These are phyloP conservation scores for Austrolebias charrua DNA, from an alignment of 2,797 vertebrate genomes.

Conservation along the genomic window DNA sequence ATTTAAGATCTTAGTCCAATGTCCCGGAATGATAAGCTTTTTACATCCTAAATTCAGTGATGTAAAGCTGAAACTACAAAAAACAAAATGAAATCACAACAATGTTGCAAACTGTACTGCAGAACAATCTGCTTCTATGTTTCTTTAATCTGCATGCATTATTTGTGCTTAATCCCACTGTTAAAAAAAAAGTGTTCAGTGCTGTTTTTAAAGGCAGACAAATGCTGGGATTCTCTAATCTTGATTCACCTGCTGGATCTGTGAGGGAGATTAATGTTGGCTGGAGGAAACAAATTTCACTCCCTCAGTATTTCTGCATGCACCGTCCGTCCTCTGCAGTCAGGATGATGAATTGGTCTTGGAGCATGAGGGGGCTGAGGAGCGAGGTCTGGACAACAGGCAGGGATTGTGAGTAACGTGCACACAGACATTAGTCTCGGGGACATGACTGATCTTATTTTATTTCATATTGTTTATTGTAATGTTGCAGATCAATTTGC, in stretches of 20 bases:
- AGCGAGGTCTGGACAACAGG: conserved; percentile 24
- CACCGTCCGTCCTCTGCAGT: conserved; percentile 38
- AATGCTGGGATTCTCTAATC: conserved; percentile 4
- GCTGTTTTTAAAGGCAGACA: conserved; percentile 20
- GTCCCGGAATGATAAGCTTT: no score
- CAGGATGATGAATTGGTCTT: conserved; percentile 65
- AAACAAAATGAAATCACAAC: no score
- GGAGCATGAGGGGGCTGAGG: conserved; percentile 26
- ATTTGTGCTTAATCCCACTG: background rate
- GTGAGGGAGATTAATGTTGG: conserved; percentile 52
- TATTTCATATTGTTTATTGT: conserved; percentile 15
- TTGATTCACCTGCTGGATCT: conserved; percentile 6
- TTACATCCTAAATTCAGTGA: no score
- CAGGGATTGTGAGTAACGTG: conserved; percentile 32
- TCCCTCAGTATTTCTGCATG: conserved; percentile 39
- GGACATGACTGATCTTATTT: conserved; percentile 24
- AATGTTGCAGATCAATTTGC: background rate
- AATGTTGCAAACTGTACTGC: background rate
- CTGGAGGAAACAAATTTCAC: conserved; percentile 51
- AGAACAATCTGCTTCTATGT: background rate
- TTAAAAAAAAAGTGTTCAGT: background rate
- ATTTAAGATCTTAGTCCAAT: no score
- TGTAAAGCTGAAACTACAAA: no score
- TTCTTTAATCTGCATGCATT: background rate
- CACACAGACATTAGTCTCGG: conserved; percentile 23